Evolutionary conservation across 2,797 vertebrate species (phyloP), one percentile per base, ranked within the genome.

Genomic region (Discoglossus pictus): DNA sequence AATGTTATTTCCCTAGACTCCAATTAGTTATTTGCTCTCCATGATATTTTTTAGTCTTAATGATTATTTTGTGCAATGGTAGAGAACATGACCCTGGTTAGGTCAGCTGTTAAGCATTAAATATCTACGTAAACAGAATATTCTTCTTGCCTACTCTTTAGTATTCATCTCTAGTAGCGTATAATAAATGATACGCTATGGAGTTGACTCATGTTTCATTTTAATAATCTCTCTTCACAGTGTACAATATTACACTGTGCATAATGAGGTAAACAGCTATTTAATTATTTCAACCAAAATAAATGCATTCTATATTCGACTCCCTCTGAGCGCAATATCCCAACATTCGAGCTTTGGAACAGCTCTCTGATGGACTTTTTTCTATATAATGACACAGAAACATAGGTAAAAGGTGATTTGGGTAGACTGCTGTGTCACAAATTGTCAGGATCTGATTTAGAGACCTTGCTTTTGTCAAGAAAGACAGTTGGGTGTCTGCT

Each of bases 401-500:
- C 42, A 87, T 80, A 91, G 92, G 88, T 86, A 85, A 87, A 83
- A 89, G 87, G 85, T 93, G 92, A 96, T 93, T 91, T 90, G 81
- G 92, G 89, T 87, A 75, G 91, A 94, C 92, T 79, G 85, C 90
- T 90, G 82, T 93, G 94, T 91, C 93, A 92, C 88, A 92, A 89
- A 92, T 91, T 94, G 93, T 93, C 90, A 92, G 88, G 91, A 90
- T 92, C 92, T 94, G 89, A 90, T 92, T 88, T 87, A 90, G 87
- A 92, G 88, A 90, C 88, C 84, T 86, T 81, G 82, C 85, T 86
- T 90, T 90, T 89, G 88, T 89, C 87, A 86, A 88, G 87, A 86
- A 86, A 91, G 89, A 88, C 87, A 83, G 89, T 85, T 86, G 86
- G 88, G 82, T 78, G 83, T 89, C 90, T 89, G 85, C 85, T 88